Evolutionary conservation across 2,888 invertebrate genomes (phyloP).

Genomic region (Gerris lacustris): DNA sequence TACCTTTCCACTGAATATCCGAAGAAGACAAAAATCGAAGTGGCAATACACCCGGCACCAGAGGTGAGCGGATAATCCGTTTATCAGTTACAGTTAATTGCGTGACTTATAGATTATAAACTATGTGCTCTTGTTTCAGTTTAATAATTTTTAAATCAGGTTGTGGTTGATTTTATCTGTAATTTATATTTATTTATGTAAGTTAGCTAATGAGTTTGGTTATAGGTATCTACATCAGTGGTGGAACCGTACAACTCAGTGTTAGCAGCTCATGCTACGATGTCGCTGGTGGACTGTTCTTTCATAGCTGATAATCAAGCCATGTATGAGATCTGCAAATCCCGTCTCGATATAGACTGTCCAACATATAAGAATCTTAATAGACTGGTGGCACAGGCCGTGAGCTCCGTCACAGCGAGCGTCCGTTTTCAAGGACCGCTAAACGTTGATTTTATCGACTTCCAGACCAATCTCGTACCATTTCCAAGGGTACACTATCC

Average conservation of each 20-base stretch:
- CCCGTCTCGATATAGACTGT: conserved; percentile 68
- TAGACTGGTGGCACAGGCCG: conserved; percentile 51
- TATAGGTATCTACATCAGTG: conserved; percentile 74
- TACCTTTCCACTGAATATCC: conserved; percentile 37
- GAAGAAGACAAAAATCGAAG: conserved; percentile 45
- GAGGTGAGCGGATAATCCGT: conserved; percentile 34
- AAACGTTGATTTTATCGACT: conserved; percentile 30
- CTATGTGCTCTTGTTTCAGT: no score
- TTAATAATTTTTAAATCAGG: neutral
- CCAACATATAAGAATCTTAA: conserved; percentile 76
- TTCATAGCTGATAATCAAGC: conserved; percentile 94
- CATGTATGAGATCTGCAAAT: conserved; percentile 79
- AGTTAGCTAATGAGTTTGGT: no score
- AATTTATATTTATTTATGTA: no score
- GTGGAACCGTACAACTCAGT: conserved; percentile 91
- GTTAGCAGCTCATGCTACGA: conserved; percentile 77
- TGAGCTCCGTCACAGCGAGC: conserved; percentile 30
- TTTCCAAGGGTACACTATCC: conserved; percentile 30
- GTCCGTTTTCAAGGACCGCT: conserved; percentile 27
- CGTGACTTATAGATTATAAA: neutral
- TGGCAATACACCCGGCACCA: conserved; percentile 34
- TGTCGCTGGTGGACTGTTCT: conserved; percentile 76
- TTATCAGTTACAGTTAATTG: neutral
- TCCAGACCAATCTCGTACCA: conserved; percentile 30
- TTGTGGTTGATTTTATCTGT: neutral